Conservation (phyloP, 2,113 vertebrate genomes). For the Orthonyx spaldingii region DNA sequence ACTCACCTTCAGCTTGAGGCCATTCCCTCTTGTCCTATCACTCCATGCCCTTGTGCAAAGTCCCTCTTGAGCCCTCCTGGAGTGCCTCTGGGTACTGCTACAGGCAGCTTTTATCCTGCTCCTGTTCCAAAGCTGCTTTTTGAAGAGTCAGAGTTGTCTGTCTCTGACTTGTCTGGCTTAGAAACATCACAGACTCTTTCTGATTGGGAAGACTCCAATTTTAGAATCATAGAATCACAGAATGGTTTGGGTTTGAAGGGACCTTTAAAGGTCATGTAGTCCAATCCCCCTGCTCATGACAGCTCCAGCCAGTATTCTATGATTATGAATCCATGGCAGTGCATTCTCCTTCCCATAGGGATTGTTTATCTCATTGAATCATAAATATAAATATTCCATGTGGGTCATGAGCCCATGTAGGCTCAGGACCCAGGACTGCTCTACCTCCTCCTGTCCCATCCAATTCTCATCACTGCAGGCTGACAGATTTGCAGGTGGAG, state of each 20-base stretch:
- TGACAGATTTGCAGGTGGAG: neutral
- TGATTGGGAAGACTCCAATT: neutral
- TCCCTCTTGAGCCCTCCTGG: neutral
- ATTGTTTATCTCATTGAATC: neutral
- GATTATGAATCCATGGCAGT: neutral
- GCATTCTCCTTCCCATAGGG: neutral
- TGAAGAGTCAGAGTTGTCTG: neutral
- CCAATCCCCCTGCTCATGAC: neutral
- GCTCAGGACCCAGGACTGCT: neutral
- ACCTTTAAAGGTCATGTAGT: neutral
- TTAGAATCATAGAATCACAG: neutral
- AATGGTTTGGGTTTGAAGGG: neutral
- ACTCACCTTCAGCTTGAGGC: neutral
- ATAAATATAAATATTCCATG: neutral
- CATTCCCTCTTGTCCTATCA: neutral
- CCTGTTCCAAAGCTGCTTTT: neutral
- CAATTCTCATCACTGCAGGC: fast-evolving
- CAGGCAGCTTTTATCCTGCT: neutral
- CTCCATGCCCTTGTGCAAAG: neutral
- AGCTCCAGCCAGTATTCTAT: neutral
- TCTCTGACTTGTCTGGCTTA: neutral
- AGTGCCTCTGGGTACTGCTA: neutral
- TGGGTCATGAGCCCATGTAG: fast-evolving
- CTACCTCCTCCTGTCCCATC: neutral
- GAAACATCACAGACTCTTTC: neutral